Evolutionary conservation across 2,888 invertebrate genomes (phyloP).

Genomic region (Aleiodes testaceus): DNA sequence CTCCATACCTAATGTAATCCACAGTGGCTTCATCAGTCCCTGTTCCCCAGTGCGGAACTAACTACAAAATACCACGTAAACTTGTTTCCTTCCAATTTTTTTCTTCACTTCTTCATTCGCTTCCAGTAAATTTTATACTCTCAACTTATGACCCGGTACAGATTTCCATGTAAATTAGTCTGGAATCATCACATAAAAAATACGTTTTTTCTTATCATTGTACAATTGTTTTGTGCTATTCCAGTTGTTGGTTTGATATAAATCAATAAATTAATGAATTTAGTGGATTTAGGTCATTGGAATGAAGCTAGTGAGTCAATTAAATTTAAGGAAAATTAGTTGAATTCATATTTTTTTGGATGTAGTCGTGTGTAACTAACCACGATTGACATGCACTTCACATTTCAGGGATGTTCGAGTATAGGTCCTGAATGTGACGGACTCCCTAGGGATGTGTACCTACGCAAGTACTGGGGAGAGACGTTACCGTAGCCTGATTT

Average conservation of each 20-base stretch:
- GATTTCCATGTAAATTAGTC: constrained; percentile 45
- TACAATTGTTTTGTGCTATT: no score
- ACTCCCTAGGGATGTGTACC: constrained; percentile 66
- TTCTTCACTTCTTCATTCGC: neutral
- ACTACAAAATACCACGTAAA: constrained; percentile 64
- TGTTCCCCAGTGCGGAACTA: constrained; percentile 68
- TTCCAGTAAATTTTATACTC: constrained; percentile 30
- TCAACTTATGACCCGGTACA: constrained; percentile 39
- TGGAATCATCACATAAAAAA: neutral
- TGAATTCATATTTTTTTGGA: no score
- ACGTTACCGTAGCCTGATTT: constrained; percentile 66
- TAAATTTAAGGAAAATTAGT: no score
- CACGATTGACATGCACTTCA: constrained; percentile 33
- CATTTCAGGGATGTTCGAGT: constrained; percentile 1
- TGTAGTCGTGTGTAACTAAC: constrained; percentile 14
- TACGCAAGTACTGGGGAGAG: constrained; percentile 41
- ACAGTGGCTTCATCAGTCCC: constrained; percentile 61
- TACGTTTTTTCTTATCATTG: no score
- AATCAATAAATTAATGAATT: no score
- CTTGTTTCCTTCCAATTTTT: constrained; percentile 16
- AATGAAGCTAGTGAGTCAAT: no score
- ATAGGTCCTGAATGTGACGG: constrained; percentile 2
- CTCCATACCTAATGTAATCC: constrained; percentile 65
- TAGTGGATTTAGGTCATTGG: no score
- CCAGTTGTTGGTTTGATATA: no score